Evolutionary conservation across 1,140 invertebrate species (phyloP), one percentile per base, ranked within the genome.

Genomic region (Drosophila sulfurigaster): DNA sequence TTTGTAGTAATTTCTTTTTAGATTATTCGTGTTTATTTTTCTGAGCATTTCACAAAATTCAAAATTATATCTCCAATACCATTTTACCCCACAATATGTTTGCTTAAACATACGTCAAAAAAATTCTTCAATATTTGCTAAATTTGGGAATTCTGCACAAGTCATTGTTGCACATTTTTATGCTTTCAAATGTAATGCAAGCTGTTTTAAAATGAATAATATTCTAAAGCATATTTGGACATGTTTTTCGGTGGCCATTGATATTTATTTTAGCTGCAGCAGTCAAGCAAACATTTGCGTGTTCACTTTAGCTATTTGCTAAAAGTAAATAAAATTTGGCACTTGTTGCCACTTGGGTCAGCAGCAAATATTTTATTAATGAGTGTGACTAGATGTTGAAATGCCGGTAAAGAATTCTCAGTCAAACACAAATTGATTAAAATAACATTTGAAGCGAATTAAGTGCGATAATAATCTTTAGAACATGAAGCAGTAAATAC

Each of bases 291-390:
- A 57, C 51, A 32, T 54, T 54, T 30, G 32, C 15, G 38, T 8
- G 3, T 38, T n/a, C 13, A 16, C 7, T 6, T 38, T 3, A 56
- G 32, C 10, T 56, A 38, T 56, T 56, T 41, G 15, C 8, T 5
- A 38, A 25, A 25, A 5, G 35, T 20, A 38, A 57, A 57, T 41
- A 20, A 48, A 20, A 8, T 16, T 25, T 25, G 46, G 13, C 30
- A 56, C 6, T 25, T 48, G 13, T 48, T 7, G 41, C 41, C 41
- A 28, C 48, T 49, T 49, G 46, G 16, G 16, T 49, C 7, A 25
- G 46, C 46, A 49, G 25, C 46, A 49, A 25, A 49, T 49, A 49
- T 43, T 43, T 43, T 13, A 43, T 43, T 43, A n/a, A 43, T 43
- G 41, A 43, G 5, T 43, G n/a, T 0, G 5, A n/a, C 41, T 4